These are phyloP conservation scores for Aphelocoma californica DNA, from an alignment of 2,797 vertebrate species.

Conservation along the genomic window DNA sequence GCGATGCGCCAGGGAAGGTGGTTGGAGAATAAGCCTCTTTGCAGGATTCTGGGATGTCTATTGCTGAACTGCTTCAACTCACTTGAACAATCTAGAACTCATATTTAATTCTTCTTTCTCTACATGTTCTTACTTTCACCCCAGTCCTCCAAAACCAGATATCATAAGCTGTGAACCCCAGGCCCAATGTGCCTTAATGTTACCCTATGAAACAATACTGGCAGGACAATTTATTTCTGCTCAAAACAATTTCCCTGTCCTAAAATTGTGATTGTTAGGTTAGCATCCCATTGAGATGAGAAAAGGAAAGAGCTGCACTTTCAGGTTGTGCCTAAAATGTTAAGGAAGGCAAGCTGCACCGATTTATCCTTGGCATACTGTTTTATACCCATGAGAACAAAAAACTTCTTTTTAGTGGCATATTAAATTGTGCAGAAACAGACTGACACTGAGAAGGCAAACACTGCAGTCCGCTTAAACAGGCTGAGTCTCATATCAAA, in stretches of 20 bases:
- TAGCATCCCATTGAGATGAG: conserved; percentile 41
- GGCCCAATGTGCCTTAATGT: neutral
- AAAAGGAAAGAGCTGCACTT: conserved; percentile 2
- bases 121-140: neutral
- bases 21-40: neutral
- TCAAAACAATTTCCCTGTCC: conserved; percentile 13
- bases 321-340: conserved; percentile 40
- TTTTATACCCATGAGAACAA: conserved; percentile 6
- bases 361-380: conserved; percentile 5
- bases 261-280: conserved; percentile 42
- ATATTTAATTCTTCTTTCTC: conserved; percentile 8
- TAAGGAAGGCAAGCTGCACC: neutral
- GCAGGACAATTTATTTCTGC: conserved; percentile 26
- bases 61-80: neutral
- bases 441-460: conserved; percentile 43
- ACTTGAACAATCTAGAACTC: conserved; percentile 32
- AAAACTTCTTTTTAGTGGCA: conserved; percentile 20
- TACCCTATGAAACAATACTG: neutral
- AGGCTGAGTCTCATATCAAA: neutral
- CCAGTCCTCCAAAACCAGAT: neutral
- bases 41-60: neutral
- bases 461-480: neutral
- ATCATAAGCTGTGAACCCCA: conserved; percentile 2
- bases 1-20: accelerated
- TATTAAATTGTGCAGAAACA: conserved; percentile 62